Conservation (phyloP, 1,140 invertebrate genomes). For the Macrocentrus cingulum region DNA sequence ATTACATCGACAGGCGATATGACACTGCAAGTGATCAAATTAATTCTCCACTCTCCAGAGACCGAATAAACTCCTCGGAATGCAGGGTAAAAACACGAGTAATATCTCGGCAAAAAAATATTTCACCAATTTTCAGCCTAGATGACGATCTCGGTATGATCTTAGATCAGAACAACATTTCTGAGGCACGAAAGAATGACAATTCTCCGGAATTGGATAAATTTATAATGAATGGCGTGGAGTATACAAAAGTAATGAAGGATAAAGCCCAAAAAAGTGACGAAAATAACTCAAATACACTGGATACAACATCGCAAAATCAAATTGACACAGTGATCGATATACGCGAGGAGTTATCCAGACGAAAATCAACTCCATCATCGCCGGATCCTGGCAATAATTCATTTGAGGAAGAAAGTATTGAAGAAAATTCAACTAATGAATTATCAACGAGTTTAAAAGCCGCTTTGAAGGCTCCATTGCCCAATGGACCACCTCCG, state of each 20-base stretch:
- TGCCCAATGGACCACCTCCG: conserved; percentile 68
- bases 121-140: conserved; percentile 42
- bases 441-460: conserved; percentile 63
- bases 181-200: conserved; percentile 2
- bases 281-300: conserved; percentile 44
- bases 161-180: background rate
- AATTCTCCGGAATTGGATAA: conserved; percentile 13
- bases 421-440: conserved; percentile 28
- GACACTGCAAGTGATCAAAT: background rate
- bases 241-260: conserved; percentile 59
- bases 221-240: conserved; percentile 31
- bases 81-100: conserved; percentile 29
- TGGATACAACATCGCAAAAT: conserved; percentile 44
- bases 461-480: conserved; percentile 64
- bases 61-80: conserved; percentile 46
- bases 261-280: conserved; percentile 40
- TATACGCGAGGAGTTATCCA: conserved; percentile 29
- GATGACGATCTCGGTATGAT: conserved; percentile 42
- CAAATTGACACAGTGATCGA: conserved; percentile 31
- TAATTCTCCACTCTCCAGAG: background rate
- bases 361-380: conserved; percentile 28
- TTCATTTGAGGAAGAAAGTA: conserved; percentile 23
- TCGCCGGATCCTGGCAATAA: conserved; percentile 7
- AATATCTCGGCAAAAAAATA: conserved; percentile 33
- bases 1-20: conserved; percentile 8